Evolutionary conservation across 2,797 vertebrate genomes (phyloP), one percentile per base, ranked within the genome.

Genomic region (Hybognathus amarus): DNA sequence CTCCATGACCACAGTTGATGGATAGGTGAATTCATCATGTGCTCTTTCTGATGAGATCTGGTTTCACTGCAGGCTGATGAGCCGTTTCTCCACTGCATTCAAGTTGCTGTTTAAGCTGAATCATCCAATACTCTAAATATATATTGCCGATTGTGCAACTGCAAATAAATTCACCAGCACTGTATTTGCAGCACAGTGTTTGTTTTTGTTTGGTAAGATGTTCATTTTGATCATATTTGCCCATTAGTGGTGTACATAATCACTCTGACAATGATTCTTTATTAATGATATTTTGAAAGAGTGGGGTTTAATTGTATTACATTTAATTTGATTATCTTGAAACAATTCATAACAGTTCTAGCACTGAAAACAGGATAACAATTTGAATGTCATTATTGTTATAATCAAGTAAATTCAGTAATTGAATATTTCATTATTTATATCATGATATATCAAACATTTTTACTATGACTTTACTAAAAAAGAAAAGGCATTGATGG

Each of bases 11-110:
- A 59, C 36, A 9, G 73, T 36, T 80, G 77, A 66, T 47, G 24
- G 42, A 68, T 77, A 77, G 82, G 13, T 83, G 40, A 84, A 85
- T 82, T 87, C 82, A 79, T 79, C 8, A 1, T 24, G 11, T 6
- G 52, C 52, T 67, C 63, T 70, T 83, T 56, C 67, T 82, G 77
- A 87, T 63, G 81, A 82, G 71, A 84, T 85, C 77, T 80, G 76
- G 83, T 74, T 78, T 80, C 83, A 77, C 47, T 38, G 80, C 67
- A 68, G 69, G 42, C 77, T 85, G 86, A 78, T 85, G 87, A 88
- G 83, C 71, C 67, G 3, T 67, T 47, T 54, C 82, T 27, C 54
- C 56, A 36, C 7, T 33, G 18, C 66, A 69, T 83, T 81, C 86
- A 85, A 33, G 22, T 59, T 76, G 79, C 64, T 63, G 45, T 74